Evolutionary conservation across 2,888 invertebrate species (phyloP).

Genomic region (Thymelicus sylvestris): DNA sequence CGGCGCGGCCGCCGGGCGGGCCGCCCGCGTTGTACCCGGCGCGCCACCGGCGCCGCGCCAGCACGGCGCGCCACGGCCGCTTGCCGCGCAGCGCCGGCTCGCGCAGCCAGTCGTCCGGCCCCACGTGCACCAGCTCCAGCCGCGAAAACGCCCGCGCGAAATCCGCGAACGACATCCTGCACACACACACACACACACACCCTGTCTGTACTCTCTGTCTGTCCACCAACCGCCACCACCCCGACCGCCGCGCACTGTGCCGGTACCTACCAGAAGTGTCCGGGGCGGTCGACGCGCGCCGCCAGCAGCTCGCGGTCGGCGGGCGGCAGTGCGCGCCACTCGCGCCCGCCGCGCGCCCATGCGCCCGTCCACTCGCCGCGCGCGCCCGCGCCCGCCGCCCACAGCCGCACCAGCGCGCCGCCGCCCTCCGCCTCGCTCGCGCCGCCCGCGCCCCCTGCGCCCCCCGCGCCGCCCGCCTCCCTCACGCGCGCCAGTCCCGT

Average conservation of each 20-base stretch:
- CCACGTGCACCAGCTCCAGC: slow-evolving; percentile 89
- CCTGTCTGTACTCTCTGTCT: neutral
- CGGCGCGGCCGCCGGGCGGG: slow-evolving; percentile 82
- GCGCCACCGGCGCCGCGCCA: slow-evolving; percentile 88
- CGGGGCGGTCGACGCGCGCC: slow-evolving; percentile 68
- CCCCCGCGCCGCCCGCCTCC: slow-evolving; percentile 54
- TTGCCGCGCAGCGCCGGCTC: slow-evolving; percentile 87
- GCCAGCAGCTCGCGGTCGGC: slow-evolving; percentile 86
- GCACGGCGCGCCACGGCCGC: slow-evolving; percentile 89
- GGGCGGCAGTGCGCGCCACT: slow-evolving; percentile 87
- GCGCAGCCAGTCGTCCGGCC: slow-evolving; percentile 90
- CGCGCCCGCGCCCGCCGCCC: slow-evolving; percentile 90
- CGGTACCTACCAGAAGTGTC: slow-evolving; percentile 54
- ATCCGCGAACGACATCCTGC: slow-evolving; percentile 89
- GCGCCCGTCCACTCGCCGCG: slow-evolving; percentile 89
- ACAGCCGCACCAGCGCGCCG: slow-evolving; percentile 83
- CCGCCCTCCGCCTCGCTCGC: slow-evolving; percentile 77
- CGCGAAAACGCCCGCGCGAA: slow-evolving; percentile 87
- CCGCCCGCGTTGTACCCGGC: slow-evolving; percentile 89
- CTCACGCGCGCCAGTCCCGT: slow-evolving; percentile 89
- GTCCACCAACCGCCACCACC: neutral
- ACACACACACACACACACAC: neutral
- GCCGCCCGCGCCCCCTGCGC: slow-evolving; percentile 42
- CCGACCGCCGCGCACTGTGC: neutral
- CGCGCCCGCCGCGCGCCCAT: slow-evolving; percentile 88